Conservation (phyloP, 2,113 vertebrate genomes). For the Spizaetus ornatus region DNA sequence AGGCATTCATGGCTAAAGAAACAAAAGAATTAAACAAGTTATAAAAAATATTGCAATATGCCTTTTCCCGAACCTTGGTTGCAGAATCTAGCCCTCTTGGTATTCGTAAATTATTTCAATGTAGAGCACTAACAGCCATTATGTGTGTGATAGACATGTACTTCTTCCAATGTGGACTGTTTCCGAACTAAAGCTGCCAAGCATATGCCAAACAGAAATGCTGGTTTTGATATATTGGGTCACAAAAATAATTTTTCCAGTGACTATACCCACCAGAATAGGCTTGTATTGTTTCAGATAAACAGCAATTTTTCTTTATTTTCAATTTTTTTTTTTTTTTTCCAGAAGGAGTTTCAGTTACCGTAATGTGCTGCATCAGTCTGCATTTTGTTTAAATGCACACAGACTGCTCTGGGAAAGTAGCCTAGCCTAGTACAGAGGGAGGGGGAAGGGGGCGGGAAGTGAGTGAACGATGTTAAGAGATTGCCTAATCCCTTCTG, state of each 20-base stretch:
- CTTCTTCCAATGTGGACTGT: background rate
- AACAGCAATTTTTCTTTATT: background rate
- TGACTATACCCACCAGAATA: background rate
- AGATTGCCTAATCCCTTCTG: background rate
- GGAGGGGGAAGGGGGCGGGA: background rate
- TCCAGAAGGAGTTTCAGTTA: background rate
- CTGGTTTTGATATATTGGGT: background rate
- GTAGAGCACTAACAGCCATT: background rate
- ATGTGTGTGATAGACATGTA: background rate
- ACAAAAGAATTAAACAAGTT: background rate
- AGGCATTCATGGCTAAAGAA: background rate
- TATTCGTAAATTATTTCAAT: constrained; percentile 23
- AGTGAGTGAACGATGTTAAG: background rate
- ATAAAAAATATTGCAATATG: background rate
- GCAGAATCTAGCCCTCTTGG: constrained; percentile 8
- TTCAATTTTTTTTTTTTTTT: too few species aligned
- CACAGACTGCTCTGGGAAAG: background rate
- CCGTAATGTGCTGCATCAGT: background rate
- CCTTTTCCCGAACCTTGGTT: constrained; percentile 5
- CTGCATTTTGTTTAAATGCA: background rate
- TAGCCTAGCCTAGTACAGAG: background rate
- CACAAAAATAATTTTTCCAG: background rate
- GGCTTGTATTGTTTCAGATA: background rate
- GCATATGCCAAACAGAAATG: background rate
- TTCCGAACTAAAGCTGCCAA: background rate